These are phyloP conservation scores for Anolis carolinensis DNA, from an alignment of 2,113 vertebrate genomes.

Conservation along the genomic window DNA sequence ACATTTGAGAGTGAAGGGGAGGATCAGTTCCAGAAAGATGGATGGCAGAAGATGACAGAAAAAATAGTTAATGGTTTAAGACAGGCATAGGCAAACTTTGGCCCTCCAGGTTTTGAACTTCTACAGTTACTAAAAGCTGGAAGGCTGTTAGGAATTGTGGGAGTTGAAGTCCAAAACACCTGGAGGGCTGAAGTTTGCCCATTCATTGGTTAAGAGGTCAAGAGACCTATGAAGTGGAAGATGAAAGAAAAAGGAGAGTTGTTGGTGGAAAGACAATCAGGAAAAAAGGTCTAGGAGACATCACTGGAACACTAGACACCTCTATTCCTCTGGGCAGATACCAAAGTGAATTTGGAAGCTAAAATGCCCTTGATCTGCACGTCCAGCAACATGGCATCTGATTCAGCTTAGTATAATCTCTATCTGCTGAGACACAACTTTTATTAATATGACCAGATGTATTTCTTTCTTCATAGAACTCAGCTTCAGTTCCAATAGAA, in stretches of 20 bases:
- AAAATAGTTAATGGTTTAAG: neutral
- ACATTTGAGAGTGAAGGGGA: neutral
- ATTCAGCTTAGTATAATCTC: neutral
- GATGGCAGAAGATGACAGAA: neutral
- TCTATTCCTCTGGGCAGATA: neutral
- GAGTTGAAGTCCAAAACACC: too few species aligned
- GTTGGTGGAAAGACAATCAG: too few species aligned
- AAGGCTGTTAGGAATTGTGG: too few species aligned
- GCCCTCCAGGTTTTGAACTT: too few species aligned
- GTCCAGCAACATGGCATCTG: neutral
- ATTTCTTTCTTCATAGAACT: neutral
- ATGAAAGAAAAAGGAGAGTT: neutral
- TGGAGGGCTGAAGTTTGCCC: too few species aligned
- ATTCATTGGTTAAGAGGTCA: neutral
- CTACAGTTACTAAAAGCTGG: too few species aligned
- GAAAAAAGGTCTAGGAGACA: neutral
- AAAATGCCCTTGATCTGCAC: neutral
- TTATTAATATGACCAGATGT: too few species aligned
- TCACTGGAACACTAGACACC: neutral
- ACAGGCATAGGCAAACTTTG: neutral
- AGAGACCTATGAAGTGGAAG: neutral
- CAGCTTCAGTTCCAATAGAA: too few species aligned
- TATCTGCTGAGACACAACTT: neutral
- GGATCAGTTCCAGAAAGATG: neutral
- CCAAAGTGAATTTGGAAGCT: neutral